Evolutionary conservation across 2,797 vertebrate genomes (phyloP).

Genomic region (Hoplostethus atlanticus): DNA sequence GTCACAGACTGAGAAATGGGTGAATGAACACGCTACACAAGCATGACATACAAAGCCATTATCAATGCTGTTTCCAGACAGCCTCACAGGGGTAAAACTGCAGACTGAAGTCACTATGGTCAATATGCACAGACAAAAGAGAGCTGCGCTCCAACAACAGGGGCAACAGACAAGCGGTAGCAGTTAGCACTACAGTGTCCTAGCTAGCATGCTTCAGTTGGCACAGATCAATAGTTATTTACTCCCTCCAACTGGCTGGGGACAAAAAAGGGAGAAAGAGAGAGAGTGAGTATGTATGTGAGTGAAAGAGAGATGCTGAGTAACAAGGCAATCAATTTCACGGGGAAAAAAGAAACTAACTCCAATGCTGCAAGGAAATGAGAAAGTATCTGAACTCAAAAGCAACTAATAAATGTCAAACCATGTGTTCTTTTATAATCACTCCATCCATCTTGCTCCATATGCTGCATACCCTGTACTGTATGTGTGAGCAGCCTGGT

Average conservation of each 20-base stretch:
- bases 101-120: slow-evolving; percentile 37
- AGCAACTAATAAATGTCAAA: slow-evolving; percentile 76
- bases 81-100: slow-evolving; percentile 16
- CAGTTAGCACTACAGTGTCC: slow-evolving; percentile 62
- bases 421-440: slow-evolving; percentile 71
- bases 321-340: slow-evolving; percentile 78
- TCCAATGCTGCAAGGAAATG: slow-evolving; percentile 66
- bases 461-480: slow-evolving; percentile 29
- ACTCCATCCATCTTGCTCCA: slow-evolving; percentile 74
- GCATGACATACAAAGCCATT: not conserved
- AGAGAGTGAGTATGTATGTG: slow-evolving; percentile 40
- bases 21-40: slow-evolving; percentile 7
- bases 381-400: slow-evolving; percentile 74
- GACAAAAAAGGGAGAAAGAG: slow-evolving; percentile 45
- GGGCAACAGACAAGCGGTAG: slow-evolving; percentile 55
- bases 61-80: slow-evolving; percentile 29
- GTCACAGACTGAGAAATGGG: not conserved
- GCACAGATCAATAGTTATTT: slow-evolving; percentile 81
- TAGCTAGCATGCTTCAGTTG: slow-evolving; percentile 66
- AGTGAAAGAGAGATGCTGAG: slow-evolving; percentile 70
- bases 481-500: slow-evolving; percentile 39
- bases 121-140: slow-evolving; percentile 31
- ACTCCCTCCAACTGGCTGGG: slow-evolving; percentile 70
- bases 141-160: slow-evolving; percentile 26
- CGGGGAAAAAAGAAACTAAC: slow-evolving; percentile 42